Percentiles rank a stretch among this genome's conserved stretches.
Conservation (phyloP, 1,140 invertebrate species). For the Calliphora vicina region DNA sequence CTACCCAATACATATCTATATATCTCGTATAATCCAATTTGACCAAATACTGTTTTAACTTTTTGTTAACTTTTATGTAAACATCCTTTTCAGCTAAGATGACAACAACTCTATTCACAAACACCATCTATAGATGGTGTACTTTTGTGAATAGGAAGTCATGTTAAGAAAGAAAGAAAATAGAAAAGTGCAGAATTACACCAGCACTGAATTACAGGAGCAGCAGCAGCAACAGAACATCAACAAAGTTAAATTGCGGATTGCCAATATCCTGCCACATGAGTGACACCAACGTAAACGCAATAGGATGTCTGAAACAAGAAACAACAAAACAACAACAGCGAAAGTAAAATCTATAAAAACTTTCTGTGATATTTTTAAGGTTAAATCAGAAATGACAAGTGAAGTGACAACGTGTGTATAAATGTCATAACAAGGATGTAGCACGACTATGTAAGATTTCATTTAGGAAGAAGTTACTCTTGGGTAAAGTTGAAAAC, state of each 20-base stretch:
- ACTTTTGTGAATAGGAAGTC: background rate
- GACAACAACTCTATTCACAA: background rate
- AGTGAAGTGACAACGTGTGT: background rate
- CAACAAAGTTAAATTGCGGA: slow-evolving; percentile 13
- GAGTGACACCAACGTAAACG: slow-evolving; percentile 1
- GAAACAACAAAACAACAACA: background rate
- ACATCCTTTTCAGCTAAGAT: background rate
- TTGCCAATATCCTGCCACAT: slow-evolving; percentile 4
- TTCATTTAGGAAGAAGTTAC: too few species aligned
- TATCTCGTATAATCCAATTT: too few species aligned
- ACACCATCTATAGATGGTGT: background rate
- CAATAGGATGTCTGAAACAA: background rate
- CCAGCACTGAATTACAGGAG: background rate
- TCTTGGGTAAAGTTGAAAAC: too few species aligned
- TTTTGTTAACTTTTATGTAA: background rate
- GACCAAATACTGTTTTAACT: background rate
- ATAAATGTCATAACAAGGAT: background rate
- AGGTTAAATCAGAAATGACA: background rate
- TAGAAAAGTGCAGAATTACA: background rate
- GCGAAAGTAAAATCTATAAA: background rate
- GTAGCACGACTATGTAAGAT: background rate
- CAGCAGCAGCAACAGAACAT: background rate
- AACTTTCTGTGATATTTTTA: background rate
- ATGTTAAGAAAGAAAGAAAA: background rate
- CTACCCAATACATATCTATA: too few species aligned